Conservation (phyloP, 2,797 vertebrate species). For the Chaenodraco wilsoni region DNA sequence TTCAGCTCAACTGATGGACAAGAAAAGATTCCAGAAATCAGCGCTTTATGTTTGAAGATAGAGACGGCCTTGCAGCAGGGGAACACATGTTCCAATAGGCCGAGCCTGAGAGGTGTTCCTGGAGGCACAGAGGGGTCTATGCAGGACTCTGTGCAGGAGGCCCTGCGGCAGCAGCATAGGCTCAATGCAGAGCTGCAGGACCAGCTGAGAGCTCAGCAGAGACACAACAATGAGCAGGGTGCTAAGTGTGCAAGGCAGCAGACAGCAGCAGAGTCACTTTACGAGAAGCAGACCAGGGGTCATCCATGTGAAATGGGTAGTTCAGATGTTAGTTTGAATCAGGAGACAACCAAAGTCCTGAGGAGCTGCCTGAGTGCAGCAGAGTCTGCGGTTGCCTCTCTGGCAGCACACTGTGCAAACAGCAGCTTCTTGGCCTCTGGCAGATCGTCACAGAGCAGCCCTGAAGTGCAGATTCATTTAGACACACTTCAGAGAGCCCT, state of each 20-base stretch:
- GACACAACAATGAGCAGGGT: slow-evolving; percentile 20
- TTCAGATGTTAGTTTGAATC: slow-evolving; percentile 32
- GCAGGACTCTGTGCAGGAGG: slow-evolving; percentile 75
- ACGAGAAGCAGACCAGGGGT: slow-evolving; percentile 27
- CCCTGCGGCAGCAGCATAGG: slow-evolving; percentile 71
- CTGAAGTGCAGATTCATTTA: slow-evolving; percentile 73
- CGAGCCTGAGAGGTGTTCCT: background rate
- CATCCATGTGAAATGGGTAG: background rate
- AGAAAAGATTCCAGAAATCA: slow-evolving; percentile 50
- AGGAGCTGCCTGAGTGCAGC: slow-evolving; percentile 76
- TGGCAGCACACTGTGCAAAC: slow-evolving; percentile 69
- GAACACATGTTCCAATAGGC: slow-evolving; percentile 41
- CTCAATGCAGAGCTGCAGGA: slow-evolving; percentile 76
- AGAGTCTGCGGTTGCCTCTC: slow-evolving; percentile 73
- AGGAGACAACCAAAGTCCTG: slow-evolving; percentile 56
- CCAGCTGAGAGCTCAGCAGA: slow-evolving; percentile 52
- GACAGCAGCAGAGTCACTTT: slow-evolving; percentile 19
- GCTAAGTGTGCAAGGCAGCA: slow-evolving; percentile 22
- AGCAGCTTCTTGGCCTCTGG: slow-evolving; percentile 24
- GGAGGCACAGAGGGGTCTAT: slow-evolving; percentile 7
- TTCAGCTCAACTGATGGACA: slow-evolving; percentile 29
- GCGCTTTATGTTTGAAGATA: slow-evolving; percentile 69
- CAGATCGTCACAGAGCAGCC: slow-evolving; percentile 31
- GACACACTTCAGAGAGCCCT: slow-evolving; percentile 76
- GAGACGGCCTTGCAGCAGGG: slow-evolving; percentile 56